A percentile compares a stretch with the other conserved stretches of the same genome.
Conservation (phyloP, 2,113 vertebrate species). For the Fregetta grallaria region DNA sequence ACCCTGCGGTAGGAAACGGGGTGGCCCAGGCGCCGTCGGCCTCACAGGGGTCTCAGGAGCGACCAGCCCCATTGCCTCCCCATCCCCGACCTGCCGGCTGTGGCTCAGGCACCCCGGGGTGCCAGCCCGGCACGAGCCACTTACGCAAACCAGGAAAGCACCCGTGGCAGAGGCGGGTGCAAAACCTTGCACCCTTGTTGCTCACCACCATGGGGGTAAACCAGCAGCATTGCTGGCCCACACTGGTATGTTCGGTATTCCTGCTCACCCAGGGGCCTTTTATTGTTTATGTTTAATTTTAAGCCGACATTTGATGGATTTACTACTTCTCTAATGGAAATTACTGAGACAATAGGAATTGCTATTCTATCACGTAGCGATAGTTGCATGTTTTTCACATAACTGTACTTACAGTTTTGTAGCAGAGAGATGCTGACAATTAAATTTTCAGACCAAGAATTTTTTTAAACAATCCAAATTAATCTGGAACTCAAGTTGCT, state of each 20-base stretch:
- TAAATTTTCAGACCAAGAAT: background rate
- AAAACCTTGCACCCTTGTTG: background rate
- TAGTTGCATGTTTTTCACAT: background rate
- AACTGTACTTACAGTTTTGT: background rate
- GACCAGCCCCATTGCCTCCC: background rate
- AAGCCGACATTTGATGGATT: background rate
- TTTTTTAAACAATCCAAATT: background rate
- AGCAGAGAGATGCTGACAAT: background rate
- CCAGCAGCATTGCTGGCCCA: background rate
- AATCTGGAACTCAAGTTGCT: background rate
- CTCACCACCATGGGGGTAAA: too few species aligned
- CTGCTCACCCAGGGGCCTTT: background rate
- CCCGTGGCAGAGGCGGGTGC: background rate
- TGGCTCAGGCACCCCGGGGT: background rate
- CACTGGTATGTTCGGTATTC: background rate
- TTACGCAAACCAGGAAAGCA: background rate
- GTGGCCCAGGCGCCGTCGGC: too few species aligned
- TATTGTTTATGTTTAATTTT: background rate
- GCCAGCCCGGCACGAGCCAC: background rate
- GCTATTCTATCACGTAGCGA: rapidly evolving
- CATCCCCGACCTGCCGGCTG: background rate
- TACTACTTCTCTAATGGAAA: background rate
- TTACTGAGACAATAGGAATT: background rate
- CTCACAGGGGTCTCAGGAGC: background rate
- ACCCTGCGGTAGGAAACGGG: background rate